Percentiles rank a stretch among this genome's conserved stretches.
Evolutionary conservation across 2,797 vertebrate species (phyloP).

Genomic region (Phalanger gymnotis): DNA sequence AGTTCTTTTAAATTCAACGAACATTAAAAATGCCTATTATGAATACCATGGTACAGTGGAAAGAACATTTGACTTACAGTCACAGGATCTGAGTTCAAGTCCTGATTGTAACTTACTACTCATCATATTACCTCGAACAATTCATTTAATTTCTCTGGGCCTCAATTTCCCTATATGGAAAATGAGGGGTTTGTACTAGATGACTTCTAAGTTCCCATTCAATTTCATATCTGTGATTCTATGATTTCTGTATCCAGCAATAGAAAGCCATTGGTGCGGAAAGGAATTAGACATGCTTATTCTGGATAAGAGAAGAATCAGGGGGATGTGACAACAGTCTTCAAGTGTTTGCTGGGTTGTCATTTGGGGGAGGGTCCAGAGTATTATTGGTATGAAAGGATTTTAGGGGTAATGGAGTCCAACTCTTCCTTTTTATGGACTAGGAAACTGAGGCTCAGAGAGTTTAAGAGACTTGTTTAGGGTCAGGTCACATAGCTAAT

Average conservation of each 20-base stretch:
- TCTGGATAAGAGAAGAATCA: background rate
- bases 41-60: background rate
- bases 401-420: background rate
- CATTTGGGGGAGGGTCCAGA: background rate
- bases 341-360: background rate
- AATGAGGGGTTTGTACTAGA: too few species aligned
- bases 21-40: background rate
- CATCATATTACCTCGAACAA: background rate
- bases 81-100: background rate
- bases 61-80: background rate
- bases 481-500: background rate
- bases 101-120: background rate
- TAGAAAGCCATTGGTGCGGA: background rate
- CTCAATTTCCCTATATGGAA: too few species aligned
- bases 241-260: background rate
- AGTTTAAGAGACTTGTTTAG: background rate
- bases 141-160: background rate
- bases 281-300: background rate
- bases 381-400: too few species aligned
- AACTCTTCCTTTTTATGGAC: background rate
- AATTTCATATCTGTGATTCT: background rate
- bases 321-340: background rate
- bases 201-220: background rate
- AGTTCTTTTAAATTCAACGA: background rate
- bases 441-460: background rate